phyloP scores from a whole-genome alignment of 2,113 vertebrate species.

The Ardeotis arabs region DNA sequence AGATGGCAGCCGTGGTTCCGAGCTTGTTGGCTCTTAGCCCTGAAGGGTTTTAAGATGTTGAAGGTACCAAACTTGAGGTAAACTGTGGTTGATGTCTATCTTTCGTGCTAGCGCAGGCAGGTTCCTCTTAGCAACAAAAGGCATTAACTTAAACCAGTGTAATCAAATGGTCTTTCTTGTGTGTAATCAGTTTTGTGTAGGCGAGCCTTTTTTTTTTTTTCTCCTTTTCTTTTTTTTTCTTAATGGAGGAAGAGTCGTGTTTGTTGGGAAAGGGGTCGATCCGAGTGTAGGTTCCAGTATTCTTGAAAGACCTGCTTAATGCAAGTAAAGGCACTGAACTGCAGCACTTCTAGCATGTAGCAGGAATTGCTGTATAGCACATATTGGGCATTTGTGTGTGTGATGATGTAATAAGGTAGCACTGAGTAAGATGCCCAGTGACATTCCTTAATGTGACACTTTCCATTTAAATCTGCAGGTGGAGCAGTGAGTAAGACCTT shows the following conservation, averaged over 20 bases:
- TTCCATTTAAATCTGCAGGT: not conserved
- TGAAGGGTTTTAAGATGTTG: not conserved
- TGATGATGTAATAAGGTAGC: not conserved
- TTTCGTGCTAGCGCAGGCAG: not conserved
- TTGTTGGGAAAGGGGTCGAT: not conserved
- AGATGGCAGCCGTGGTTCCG: accelerated
- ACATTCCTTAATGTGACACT: not conserved
- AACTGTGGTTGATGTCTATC: not conserved
- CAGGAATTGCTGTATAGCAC: not conserved
- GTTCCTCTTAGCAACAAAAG: not conserved
- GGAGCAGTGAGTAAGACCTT: not conserved
- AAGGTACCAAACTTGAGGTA: not conserved
- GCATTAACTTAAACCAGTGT: not conserved
- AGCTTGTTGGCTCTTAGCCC: not conserved
- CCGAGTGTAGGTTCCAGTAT: not conserved
- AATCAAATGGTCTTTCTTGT: not conserved
- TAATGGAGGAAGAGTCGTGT: accelerated
- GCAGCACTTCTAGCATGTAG: not conserved
- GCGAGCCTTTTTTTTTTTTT: no score
- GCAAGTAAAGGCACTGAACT: not conserved
- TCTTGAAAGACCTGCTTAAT: not conserved
- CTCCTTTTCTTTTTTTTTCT: not conserved
- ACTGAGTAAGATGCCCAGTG: not conserved
- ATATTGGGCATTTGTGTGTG: no score
- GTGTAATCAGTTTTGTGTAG: not conserved